A percentile compares a stretch with the other conserved stretches of the same genome.
These are phyloP conservation scores for Cinclus mexicanus DNA, from an alignment of 2,113 vertebrate species.

Conservation along the genomic window DNA sequence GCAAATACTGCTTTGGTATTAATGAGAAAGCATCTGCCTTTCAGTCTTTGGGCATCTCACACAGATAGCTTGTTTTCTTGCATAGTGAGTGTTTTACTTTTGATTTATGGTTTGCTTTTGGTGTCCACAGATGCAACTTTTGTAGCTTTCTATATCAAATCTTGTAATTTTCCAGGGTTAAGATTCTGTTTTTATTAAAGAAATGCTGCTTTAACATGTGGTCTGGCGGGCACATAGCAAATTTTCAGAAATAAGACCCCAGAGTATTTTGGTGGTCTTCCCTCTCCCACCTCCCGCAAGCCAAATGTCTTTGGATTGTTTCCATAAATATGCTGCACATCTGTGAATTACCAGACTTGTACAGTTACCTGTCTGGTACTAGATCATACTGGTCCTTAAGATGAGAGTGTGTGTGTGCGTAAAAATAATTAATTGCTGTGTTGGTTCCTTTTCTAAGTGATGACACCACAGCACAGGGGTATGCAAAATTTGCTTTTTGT, in stretches of 20 bases:
- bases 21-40: neutral
- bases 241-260: neutral
- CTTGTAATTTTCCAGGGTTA: neutral
- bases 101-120: neutral
- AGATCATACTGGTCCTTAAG: neutral
- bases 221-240: neutral
- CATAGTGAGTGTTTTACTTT: neutral
- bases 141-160: neutral
- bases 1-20: neutral
- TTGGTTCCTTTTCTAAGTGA: slow-evolving; percentile 22
- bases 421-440: slow-evolving; percentile 4
- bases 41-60: neutral
- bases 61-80: neutral
- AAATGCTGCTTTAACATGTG: neutral
- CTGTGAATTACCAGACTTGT: neutral
- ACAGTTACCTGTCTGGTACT: neutral
- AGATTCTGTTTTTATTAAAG: neutral
- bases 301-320: slow-evolving; percentile 4
- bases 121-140: neutral
- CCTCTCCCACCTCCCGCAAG: neutral
- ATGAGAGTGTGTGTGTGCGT: neutral
- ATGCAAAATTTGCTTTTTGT: slow-evolving; percentile 6
- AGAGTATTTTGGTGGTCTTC: slow-evolving; percentile 5
- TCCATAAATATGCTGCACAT: slow-evolving; percentile 30
- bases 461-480: neutral